Conservation (phyloP, 2,113 vertebrate genomes). For the Mungos mungo region DNA sequence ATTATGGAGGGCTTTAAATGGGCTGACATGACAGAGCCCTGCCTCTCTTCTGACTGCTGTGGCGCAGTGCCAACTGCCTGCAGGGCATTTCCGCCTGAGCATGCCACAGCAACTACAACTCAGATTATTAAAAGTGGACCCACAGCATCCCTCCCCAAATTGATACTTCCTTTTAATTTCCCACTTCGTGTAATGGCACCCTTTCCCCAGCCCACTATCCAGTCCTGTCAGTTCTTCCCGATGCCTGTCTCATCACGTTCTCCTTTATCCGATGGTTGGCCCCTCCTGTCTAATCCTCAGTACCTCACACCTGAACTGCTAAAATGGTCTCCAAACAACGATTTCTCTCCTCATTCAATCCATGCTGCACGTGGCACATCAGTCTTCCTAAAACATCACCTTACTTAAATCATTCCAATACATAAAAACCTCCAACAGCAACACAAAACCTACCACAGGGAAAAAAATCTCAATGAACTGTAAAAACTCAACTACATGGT, state of each 20-base stretch:
- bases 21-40: not conserved
- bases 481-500: conserved; percentile 20
- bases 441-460: not conserved
- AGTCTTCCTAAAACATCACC: not conserved
- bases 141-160: not conserved
- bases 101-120: not conserved
- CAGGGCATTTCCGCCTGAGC: not conserved
- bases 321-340: not conserved
- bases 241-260: not conserved
- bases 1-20: not conserved
- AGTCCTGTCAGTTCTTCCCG: not conserved
- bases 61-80: not conserved
- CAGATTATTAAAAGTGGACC: conserved; percentile 10
- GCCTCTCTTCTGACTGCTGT: not conserved
- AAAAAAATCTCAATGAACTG: not conserved
- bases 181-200: not conserved
- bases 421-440: not conserved
- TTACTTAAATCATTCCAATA: conserved; percentile 4
- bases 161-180: conserved; percentile 11
- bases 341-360: not conserved
- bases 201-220: not conserved
- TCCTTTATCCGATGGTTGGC: not conserved
- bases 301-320: not conserved
- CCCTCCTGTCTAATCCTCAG: not conserved
- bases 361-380: not conserved